Base-by-base conservation (phyloP, 2,888 invertebrate species). In the Crossocerus cetratus region DNA sequence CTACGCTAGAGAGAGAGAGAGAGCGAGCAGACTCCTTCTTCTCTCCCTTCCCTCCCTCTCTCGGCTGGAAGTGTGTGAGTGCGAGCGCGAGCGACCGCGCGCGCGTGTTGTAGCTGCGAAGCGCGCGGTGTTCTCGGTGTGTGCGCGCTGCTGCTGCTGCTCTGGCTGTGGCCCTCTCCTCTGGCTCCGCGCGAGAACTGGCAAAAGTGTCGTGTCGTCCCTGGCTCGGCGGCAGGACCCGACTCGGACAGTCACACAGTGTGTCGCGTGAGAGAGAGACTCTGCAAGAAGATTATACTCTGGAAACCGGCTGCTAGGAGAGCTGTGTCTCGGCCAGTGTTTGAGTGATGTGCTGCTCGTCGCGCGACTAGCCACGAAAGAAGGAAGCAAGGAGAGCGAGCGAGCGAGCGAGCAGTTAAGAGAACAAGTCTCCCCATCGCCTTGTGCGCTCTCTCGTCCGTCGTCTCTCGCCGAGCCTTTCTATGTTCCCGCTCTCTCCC, bases 1-100 rank as follows among this genome's bases (percentile, higher is more conserved):
- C 74, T 80, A 78, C 74, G 76, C 80, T 78, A 83, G 78, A 83
- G 32, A 32, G 32, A 32, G 32, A 32, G 32, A 83, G 78, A 83
- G 32, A 32, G 32, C 5, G 32, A 32, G 32, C 32, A 32, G 78
- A 80, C 75, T 76, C 74, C 72, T 71, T 65, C 72, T 74, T 78
- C 32, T 79, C 74, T 77, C 69, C 69, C 74, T 57, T 76, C 64
- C 61, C 65, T 69, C 76, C 53, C 64, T 65, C 68, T 69, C 65
- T 74, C 65, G 49, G 42, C 55, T 59, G 64, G 32, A 32, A 32
- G 53, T 73, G 66, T 66, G 58, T 64, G 65, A 64, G 72, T 62
- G 73, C 77, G 77, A 67, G 77, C 69, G 72, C 69, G 76, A 68
- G 44, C 59, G 53, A 16, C 49, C 49, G 16, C 49, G 14, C 65